Conservation (phyloP, 2,888 invertebrate genomes). For the Nezara viridula region DNA sequence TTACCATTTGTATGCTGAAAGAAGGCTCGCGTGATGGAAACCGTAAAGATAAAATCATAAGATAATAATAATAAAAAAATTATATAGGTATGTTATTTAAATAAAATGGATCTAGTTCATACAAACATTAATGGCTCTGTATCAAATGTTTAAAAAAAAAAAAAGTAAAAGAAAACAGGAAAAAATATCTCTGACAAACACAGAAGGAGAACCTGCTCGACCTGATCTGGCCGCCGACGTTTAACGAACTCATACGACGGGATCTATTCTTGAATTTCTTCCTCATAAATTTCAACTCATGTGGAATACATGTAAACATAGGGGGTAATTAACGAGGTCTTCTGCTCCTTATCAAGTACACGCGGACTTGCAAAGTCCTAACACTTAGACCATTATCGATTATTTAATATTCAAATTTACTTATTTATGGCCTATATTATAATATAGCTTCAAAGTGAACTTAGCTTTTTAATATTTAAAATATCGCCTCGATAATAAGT, state of each 20-base stretch:
- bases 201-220: not conserved
- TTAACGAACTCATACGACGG: constrained; percentile 6
- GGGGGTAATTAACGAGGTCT: not conserved
- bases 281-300: constrained; percentile 39
- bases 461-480: not conserved
- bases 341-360: not conserved
- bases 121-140: constrained; percentile 37
- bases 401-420: constrained; percentile 9
- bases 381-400: not conserved
- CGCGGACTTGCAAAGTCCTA: not conserved
- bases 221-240: not conserved
- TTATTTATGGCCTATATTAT: constrained; percentile 32
- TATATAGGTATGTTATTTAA: not conserved
- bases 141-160: constrained; percentile 7
- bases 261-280: not conserved
- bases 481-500: not conserved
- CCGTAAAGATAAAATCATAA: constrained; percentile 19
- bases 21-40: constrained; percentile 14
- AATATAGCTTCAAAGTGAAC: not conserved
- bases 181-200: not conserved
- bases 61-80: constrained; percentile 42
- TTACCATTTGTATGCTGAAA: constrained; percentile 23
- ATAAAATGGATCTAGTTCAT: not conserved
- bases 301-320: not conserved
- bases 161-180: not conserved